Base-by-base conservation (phyloP, 2,888 invertebrate species). In the Cybosia mesomella region DNA sequence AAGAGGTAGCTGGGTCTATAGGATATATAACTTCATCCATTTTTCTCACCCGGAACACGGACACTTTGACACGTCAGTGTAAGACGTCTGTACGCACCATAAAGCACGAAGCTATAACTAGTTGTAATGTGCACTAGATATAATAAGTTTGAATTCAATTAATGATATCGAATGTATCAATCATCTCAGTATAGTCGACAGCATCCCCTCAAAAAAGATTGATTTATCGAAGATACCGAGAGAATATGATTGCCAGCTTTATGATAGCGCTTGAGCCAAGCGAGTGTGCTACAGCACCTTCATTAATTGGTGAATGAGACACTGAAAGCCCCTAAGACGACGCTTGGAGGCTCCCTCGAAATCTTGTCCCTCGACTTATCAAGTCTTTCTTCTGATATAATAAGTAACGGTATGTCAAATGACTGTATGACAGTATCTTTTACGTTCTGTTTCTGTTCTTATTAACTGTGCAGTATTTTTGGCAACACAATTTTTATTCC, bases 181-280 rank as follows among this genome's bases (percentile, higher is more conserved):
- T 9, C n/a, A n/a, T 49, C 1, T 49, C n/a, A 49, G n/a, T n/a
- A 49, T 49, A 49, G 49, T 8, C 49, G n/a, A 49, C 49, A 49
- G 49, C 9, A 39, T 8, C 0, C 1, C 1, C 18, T n/a, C 49
- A 49, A 49, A 49, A 7, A 49, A 49, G 49, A 49, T 49, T 49
- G 49, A 49, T 49, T 49, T 49, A 49, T 49, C 49, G 49, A 49
- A 9, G n/a, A 18, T 49, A 9, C n/a, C 49, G 49, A 49, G 43
- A 43, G 49, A 49, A 49, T 18, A 18, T n/a, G 49, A 49, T 49
- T 49, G 49, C 49, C n/a, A 49, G 49, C 49, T 49, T 49, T 49
- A 49, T 49, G 49, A 49, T 49, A n/a, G 49, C 9, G n/a, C 49
- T 49, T n/a, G 49, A 49, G 49, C n/a, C 49, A 49, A n/a, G 49